These are phyloP conservation scores for Drosophila gaucha DNA, from an alignment of 2,888 invertebrate genomes.

Conservation along the genomic window DNA sequence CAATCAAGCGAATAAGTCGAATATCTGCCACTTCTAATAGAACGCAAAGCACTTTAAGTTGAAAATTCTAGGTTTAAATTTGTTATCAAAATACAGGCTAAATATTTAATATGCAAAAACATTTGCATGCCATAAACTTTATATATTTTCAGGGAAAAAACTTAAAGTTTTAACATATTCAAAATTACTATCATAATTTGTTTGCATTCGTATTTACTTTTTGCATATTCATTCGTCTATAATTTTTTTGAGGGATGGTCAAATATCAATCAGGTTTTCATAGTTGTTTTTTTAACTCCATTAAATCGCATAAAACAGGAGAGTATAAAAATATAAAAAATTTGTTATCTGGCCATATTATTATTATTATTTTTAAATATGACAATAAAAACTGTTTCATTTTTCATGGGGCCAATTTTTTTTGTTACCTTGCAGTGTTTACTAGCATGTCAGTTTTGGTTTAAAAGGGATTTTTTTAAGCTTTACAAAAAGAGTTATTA, in stretches of 20 bases:
- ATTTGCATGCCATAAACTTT: background rate
- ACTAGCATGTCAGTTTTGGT: background rate
- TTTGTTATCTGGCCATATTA: background rate
- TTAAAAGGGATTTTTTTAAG: no score
- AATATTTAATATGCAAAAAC: background rate
- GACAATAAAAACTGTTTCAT: background rate
- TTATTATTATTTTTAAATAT: background rate
- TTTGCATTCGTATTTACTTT: background rate
- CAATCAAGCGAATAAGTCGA: constrained; percentile 20
- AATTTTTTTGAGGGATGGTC: background rate
- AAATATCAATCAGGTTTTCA: background rate
- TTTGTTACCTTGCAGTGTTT: no score
- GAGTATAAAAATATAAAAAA: background rate
- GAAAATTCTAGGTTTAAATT: background rate
- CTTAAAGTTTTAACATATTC: background rate
- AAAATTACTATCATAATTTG: background rate
- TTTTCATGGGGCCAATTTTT: background rate
- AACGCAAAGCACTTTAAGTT: background rate
- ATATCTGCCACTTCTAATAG: background rate
- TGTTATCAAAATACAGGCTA: background rate
- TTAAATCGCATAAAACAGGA: background rate
- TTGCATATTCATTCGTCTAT: background rate
- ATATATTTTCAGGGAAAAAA: no score
- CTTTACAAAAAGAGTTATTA: background rate
- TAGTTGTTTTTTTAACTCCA: background rate